Base-by-base conservation (phyloP, 2,113 vertebrate genomes). In the Gopherus evgoodei region DNA sequence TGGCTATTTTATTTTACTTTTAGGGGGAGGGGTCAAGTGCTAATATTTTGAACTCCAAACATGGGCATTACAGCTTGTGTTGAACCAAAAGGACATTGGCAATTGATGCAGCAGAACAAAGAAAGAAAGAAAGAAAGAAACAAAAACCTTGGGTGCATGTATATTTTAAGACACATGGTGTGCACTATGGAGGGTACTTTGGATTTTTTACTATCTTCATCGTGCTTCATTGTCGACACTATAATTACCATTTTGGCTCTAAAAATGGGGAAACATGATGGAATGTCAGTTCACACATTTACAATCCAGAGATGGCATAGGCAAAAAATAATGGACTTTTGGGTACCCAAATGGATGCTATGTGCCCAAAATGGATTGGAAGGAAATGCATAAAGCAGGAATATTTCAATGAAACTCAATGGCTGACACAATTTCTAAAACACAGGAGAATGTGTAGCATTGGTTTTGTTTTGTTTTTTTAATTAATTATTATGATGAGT, bases 401-500 rank as follows among this genome's bases (percentile, higher is more conserved):
- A 91, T 76, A 78, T 96, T 29, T 96, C 56, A 92, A 84, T 57
- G 78, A 84, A 98, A 96, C 88, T 95, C 92, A 95, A 96, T 93
- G 88, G 88, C 81, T 96, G 87, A 95, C 86, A 96, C 93, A 96
- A 95, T 97, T 98, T 97, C 97, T 97, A 97, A 97, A 95, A 90
- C 86, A 97, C 90, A 94, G 96, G 87, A 97, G 95, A 90, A 97
- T 97, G 96, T 98, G 94, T 98, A 97, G 97, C 86, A 53, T 96
- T 98, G 94, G 31, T 54, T 62, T 86, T 81, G 80, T 56, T 84
- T 96, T 97, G 44, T 91, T 94, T 98, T 98, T 98, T 97, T 97
- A 97, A 98, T 98, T 97, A 98, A 98, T 98, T 97, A 98, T 97
- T 93, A 95, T 96, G 97, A 97, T 97, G 96, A 97, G 97, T 98